Conservation (phyloP, 2,113 vertebrate genomes). For the Pteropus alecto region DNA sequence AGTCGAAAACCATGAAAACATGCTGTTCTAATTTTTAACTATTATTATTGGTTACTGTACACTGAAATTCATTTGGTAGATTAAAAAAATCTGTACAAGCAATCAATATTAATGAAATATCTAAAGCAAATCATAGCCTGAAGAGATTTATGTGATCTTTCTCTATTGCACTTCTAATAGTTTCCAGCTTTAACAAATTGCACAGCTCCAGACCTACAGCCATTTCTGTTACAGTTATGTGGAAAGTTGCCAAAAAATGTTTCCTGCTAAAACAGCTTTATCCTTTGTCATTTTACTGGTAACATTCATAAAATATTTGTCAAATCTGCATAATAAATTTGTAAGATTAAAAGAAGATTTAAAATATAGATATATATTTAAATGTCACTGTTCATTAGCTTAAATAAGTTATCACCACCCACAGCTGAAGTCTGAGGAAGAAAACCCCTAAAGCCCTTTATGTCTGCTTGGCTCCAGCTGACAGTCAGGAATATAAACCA, state of each 20-base stretch:
- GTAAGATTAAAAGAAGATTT: constrained; percentile 46
- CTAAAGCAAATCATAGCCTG: constrained; percentile 52
- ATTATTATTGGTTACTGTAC: constrained; percentile 7
- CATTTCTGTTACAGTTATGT: constrained; percentile 42
- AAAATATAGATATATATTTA: neutral
- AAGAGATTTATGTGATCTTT: constrained; percentile 56
- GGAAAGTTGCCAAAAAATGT: constrained; percentile 47
- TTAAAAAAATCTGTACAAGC: constrained; percentile 57
- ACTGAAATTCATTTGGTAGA: constrained; percentile 53
- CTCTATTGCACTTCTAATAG: constrained; percentile 48
- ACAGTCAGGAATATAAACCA: neutral
- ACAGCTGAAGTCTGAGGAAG: neutral
- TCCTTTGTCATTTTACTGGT: constrained; percentile 32
- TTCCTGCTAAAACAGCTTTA: constrained; percentile 51
- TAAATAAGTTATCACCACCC: constrained; percentile 1
- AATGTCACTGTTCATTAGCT: constrained; percentile 40
- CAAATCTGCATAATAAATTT: constrained; percentile 47
- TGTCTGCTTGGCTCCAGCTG: constrained; percentile 37
- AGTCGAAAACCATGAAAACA: constrained; percentile 45
- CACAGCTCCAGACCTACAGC: constrained; percentile 29
- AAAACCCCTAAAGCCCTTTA: constrained; percentile 10
- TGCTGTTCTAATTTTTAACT: constrained; percentile 21
- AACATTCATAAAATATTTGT: constrained; percentile 23
- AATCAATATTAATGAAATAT: constrained; percentile 67
- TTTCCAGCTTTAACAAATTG: constrained; percentile 68